Evolutionary conservation across 2,113 vertebrate genomes (phyloP).

Genomic region (Dolichotis patagonum): DNA sequence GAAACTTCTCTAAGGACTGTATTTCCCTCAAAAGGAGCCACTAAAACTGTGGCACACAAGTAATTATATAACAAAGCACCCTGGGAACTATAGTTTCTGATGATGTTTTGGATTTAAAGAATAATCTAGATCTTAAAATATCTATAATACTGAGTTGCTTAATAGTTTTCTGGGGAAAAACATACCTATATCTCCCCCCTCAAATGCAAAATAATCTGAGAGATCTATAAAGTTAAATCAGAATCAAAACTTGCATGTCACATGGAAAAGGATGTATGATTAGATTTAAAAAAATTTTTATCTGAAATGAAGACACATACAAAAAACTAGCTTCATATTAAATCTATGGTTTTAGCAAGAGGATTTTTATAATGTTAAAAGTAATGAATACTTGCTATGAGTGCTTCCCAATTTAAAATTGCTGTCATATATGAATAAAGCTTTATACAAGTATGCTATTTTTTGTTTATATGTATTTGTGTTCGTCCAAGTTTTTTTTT

Average conservation of each 20-base stretch:
- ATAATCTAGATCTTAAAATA: not conserved
- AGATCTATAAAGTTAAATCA: not conserved
- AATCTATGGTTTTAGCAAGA: conserved; percentile 36
- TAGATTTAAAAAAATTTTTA: conserved; percentile 23
- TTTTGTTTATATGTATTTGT: conserved; percentile 10
- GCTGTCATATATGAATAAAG: not conserved
- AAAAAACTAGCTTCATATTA: not conserved
- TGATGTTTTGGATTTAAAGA: conserved; percentile 50
- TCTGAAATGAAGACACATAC: conserved; percentile 16
- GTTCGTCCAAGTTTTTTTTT: not conserved
- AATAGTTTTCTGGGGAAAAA: conserved; percentile 10
- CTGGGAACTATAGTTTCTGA: not conserved
- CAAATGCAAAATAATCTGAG: conserved; percentile 46
- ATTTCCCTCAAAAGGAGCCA: not conserved
- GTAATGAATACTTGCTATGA: not conserved
- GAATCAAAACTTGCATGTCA: not conserved
- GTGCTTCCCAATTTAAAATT: conserved; percentile 20
- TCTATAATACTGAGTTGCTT: conserved; percentile 7
- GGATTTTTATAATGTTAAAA: conserved; percentile 43
- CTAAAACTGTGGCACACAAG: not conserved
- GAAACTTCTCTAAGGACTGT: not conserved
- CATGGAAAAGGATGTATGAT: not conserved
- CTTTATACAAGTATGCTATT: not conserved
- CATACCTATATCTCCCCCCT: not conserved
- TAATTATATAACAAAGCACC: conserved; percentile 12